These are phyloP conservation scores for Luscinia megarhynchos DNA, from an alignment of 2,797 vertebrate species.

Conservation along the genomic window DNA sequence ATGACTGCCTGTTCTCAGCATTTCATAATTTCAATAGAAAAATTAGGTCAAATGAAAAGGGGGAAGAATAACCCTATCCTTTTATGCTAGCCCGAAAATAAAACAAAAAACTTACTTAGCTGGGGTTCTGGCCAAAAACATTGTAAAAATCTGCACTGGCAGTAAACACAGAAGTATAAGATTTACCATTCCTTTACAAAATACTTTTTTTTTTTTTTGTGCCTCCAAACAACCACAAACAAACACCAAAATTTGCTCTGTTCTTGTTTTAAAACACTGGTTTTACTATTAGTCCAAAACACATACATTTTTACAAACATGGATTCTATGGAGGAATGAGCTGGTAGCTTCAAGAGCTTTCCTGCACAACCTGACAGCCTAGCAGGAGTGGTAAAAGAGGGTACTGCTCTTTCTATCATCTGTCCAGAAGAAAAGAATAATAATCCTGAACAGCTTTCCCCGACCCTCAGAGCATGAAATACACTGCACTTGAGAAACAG, in stretches of 20 bases:
- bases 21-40: slow-evolving; percentile 64
- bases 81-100: background rate
- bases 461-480: slow-evolving; percentile 48
- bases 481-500: slow-evolving; percentile 62
- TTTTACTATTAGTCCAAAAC: background rate
- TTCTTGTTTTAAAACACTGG: background rate
- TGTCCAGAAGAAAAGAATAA: slow-evolving; percentile 32
- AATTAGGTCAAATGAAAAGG: slow-evolving; percentile 12
- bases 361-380: background rate
- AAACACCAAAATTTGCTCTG: background rate
- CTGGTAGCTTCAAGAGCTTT: background rate
- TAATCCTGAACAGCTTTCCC: background rate
- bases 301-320: background rate
- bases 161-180: background rate
- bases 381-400: background rate
- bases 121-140: background rate
- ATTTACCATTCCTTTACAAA: background rate
- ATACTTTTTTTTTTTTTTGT: background rate
- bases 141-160: background rate
- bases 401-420: slow-evolving; percentile 4
- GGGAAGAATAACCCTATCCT: background rate
- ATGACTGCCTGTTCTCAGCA: slow-evolving; percentile 22
- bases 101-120: background rate
- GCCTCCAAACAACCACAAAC: background rate
- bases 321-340: background rate